Percentiles rank a stretch among this genome's conserved stretches.
phyloP scores from a whole-genome alignment of 2,888 invertebrate species.

The Hypselothyrea guttata region DNA sequence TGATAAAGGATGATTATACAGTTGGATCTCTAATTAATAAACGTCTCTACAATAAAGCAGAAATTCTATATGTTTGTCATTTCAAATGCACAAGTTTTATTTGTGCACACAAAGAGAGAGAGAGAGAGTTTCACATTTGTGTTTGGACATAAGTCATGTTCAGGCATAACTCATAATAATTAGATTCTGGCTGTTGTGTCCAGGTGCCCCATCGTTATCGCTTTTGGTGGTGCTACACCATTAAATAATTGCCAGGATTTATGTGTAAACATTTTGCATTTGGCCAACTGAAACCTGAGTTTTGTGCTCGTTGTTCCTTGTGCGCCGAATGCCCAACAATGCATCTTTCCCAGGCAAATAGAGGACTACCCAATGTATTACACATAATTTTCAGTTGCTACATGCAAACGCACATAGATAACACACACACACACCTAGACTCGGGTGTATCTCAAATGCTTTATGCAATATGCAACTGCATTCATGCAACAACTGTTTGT shows the following conservation, averaged over 20 bases:
- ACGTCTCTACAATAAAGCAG: constrained; percentile 12
- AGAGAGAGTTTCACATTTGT: constrained; percentile 2
- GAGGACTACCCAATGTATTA: constrained; percentile 62
- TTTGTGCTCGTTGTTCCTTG: constrained; percentile 26
- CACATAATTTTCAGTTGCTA: constrained; percentile 64
- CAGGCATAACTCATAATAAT: constrained; percentile 74
- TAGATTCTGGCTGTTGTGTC: constrained; percentile 42
- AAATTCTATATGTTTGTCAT: constrained; percentile 41
- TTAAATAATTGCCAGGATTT: constrained; percentile 73
- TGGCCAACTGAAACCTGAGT: constrained; percentile 36
- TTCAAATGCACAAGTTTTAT: constrained; percentile 40
- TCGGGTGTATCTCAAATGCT: constrained; percentile 20
- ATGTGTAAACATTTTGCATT: constrained; percentile 67
- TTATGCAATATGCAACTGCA: constrained; percentile 61
- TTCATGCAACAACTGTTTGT: constrained; percentile 54
- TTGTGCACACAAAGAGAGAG: not conserved
- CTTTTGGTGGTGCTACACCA: constrained; percentile 52
- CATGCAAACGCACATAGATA: constrained; percentile 32
- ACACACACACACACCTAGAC: constrained; percentile 2
- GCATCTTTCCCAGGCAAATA: constrained; percentile 64
- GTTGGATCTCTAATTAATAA: constrained; percentile 50
- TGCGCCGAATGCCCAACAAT: constrained; percentile 50
- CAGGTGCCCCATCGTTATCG: constrained; percentile 55
- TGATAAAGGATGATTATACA: constrained; percentile 18
- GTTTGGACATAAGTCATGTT: constrained; percentile 41